A percentile compares a stretch with the other conserved stretches of the same genome.
Conservation (phyloP, 2,113 vertebrate genomes). For the Protomyctophum bolini region DNA sequence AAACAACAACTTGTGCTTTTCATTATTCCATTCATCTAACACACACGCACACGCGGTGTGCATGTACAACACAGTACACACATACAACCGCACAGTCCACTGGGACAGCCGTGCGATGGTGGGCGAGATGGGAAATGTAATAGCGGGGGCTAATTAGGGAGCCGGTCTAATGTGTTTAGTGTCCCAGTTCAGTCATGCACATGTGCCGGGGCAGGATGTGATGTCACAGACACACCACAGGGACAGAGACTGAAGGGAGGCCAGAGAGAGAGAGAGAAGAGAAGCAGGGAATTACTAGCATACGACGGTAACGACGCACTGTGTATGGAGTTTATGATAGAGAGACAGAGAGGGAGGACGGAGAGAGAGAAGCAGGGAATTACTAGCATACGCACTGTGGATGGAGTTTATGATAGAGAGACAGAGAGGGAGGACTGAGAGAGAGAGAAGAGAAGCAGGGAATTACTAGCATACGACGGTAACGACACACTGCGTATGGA, state of each 20-base stretch:
- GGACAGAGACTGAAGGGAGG: constrained; percentile 24
- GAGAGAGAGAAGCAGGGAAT: too few relatives aligned
- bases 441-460: background rate
- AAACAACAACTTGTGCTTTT: constrained; percentile 68
- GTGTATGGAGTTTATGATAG: too few relatives aligned
- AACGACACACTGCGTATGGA: too few relatives aligned
- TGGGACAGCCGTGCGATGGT: constrained; percentile 37
- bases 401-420: too few relatives aligned
- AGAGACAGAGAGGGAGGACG: constrained; percentile 25
- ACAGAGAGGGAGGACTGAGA: constrained; percentile 33
- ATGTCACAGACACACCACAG: constrained; percentile 51
- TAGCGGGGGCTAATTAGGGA: constrained; percentile 54
- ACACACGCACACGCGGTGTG: constrained; percentile 12
- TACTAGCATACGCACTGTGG: too few relatives aligned
- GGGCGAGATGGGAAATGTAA: constrained; percentile 54
- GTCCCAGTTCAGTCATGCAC: constrained; percentile 60
- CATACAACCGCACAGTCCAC: background rate
- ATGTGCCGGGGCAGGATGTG: constrained; percentile 56
- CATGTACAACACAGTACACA: background rate
- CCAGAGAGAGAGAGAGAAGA: constrained; percentile 13
- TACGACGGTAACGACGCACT: background rate
- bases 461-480: constrained; percentile 24
- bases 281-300: constrained; percentile 15
- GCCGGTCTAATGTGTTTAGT: constrained; percentile 59
- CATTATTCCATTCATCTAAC: constrained; percentile 54